Percentiles rank a stretch among this genome's conserved stretches.
Conservation (phyloP, 2,797 vertebrate species). For the Sebastes taczanowskii region DNA sequence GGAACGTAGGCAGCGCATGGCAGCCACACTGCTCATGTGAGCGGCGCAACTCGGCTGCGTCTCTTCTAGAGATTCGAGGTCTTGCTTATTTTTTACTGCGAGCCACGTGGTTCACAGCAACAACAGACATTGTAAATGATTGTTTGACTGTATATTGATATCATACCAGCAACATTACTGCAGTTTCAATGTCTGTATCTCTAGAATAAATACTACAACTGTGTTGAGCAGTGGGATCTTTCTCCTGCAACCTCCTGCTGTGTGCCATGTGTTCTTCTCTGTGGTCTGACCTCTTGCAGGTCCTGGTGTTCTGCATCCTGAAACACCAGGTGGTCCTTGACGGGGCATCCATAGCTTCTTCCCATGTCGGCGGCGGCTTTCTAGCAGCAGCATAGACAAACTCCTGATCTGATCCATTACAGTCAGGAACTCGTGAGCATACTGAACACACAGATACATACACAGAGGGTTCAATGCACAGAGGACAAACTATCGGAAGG, state of each 20-base stretch:
- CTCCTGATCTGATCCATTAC: not conserved
- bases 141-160: too few species aligned
- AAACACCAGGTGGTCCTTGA: not conserved
- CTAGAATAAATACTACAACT: too few species aligned
- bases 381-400: not conserved
- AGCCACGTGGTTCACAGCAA: too few species aligned
- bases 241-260: not conserved
- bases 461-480: not conserved
- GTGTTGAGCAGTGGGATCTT: not conserved
- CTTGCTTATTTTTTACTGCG: too few species aligned
- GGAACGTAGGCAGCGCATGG: too few species aligned
- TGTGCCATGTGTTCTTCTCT: not conserved
- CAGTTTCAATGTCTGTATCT: not conserved
- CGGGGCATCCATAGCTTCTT: not conserved
- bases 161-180: too few species aligned
- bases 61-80: too few species aligned
- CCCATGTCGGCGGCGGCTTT: not conserved
- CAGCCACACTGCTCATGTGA: too few species aligned
- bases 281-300: not conserved
- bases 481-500: not conserved
- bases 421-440: not conserved
- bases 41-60: too few species aligned
- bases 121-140: not conserved
- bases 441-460: not conserved
- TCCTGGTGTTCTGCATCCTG: slow-evolving; percentile 3